phyloP scores from a whole-genome alignment of 2,888 invertebrate species.

The Geotrupes spiniger region DNA sequence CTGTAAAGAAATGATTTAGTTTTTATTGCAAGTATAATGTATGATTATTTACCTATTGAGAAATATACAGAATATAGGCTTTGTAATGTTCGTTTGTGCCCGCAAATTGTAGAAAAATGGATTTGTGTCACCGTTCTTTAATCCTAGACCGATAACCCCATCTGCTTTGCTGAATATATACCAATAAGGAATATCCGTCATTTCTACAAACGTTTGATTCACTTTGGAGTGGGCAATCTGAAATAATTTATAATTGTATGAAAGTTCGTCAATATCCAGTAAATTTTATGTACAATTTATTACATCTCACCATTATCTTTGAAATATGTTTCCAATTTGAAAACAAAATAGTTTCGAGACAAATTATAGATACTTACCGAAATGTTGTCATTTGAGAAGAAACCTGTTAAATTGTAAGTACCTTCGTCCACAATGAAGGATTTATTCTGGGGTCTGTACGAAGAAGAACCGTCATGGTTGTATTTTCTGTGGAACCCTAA shows the following conservation, averaged over 20 bases:
- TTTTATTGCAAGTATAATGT: no score
- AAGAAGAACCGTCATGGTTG: constrained; percentile 62
- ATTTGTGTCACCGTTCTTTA: constrained; percentile 53
- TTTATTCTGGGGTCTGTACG: constrained; percentile 62
- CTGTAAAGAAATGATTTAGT: constrained; percentile 48
- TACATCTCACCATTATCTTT: no score
- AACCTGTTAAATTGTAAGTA: constrained; percentile 61
- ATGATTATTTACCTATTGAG: constrained; percentile 64
- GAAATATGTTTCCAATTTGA: no score
- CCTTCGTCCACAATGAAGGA: constrained; percentile 57
- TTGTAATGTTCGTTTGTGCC: constrained; percentile 51
- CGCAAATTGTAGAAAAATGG: constrained; percentile 68
- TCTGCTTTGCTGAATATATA: constrained; percentile 68
- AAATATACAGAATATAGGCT: constrained; percentile 67
- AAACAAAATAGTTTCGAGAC: no score
- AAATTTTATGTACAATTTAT: background rate
- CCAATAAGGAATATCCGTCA: constrained; percentile 61
- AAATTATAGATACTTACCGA: constrained; percentile 49
- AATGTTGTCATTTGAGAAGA: constrained; percentile 63
- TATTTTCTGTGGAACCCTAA: constrained; percentile 67
- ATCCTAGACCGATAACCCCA: constrained; percentile 68
- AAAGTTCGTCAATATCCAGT: no score
- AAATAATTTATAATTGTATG: constrained; percentile 24
- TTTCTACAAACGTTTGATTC: constrained; percentile 70
- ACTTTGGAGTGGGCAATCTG: constrained; percentile 58